Conservation (phyloP, 2,797 vertebrate genomes). For the Telmatherina bonti region DNA sequence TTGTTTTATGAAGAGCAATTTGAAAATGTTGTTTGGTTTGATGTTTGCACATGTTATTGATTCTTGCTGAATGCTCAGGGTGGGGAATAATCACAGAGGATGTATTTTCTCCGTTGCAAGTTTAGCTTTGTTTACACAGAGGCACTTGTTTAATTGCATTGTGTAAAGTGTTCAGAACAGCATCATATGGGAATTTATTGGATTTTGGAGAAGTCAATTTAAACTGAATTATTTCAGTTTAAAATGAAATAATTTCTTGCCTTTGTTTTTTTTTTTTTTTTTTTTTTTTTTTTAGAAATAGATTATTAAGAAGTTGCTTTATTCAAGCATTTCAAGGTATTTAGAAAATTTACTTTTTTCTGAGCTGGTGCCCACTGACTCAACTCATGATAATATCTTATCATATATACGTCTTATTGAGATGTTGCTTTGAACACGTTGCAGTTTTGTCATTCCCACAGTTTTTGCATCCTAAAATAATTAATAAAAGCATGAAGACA, state of each 20-base stretch:
- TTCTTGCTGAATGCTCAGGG: conserved; percentile 73
- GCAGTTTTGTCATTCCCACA: neutral
- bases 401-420: neutral
- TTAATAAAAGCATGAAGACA: no score
- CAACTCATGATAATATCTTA: neutral
- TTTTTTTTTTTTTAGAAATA: conserved; percentile 42
- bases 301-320: conserved; percentile 38
- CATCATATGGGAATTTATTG: conserved; percentile 51
- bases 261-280: conserved; percentile 40
- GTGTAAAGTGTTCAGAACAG: conserved; percentile 55
- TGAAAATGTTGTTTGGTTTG: conserved; percentile 73
- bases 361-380: neutral
- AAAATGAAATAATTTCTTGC: conserved; percentile 31
- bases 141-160: conserved; percentile 74
- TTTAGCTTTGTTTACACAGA: conserved; percentile 75
- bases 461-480: no score
- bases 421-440: neutral
- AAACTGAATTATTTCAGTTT: no score
- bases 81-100: conserved; percentile 78
- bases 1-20: conserved; percentile 70
- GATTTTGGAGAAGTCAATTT: conserved; percentile 52
- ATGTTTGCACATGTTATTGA: conserved; percentile 83
- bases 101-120: conserved; percentile 72
- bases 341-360: neutral
- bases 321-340: conserved; percentile 16